A percentile compares a stretch with the other conserved stretches of the same genome.
phyloP scores from a whole-genome alignment of 2,113 vertebrate species.

The Sturnira hondurensis region DNA sequence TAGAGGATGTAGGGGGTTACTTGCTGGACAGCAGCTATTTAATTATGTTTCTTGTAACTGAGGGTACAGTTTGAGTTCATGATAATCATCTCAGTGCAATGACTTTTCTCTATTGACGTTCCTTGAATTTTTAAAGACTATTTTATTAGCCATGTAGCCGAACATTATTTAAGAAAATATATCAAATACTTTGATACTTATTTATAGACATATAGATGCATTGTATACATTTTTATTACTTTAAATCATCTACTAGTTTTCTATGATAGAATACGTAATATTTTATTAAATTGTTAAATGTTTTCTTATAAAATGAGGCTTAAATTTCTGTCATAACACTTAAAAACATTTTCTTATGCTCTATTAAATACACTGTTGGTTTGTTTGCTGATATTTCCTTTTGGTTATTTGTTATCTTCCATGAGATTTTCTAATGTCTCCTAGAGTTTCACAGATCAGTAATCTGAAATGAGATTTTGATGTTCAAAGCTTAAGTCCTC shows the following conservation, averaged over 20 bases:
- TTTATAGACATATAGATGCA: neutral
- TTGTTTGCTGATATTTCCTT: slow-evolving; percentile 68
- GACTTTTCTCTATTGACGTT: neutral
- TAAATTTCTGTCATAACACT: neutral
- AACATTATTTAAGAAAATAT: neutral
- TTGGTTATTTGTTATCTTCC: slow-evolving; percentile 63
- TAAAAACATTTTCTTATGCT: neutral
- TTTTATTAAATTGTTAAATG: neutral
- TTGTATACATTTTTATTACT: neutral
- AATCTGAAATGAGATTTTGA: slow-evolving; percentile 70
- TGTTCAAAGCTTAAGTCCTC: slow-evolving; percentile 29
- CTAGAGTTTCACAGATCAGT: slow-evolving; percentile 72
- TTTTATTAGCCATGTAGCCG: neutral
- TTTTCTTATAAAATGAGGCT: slow-evolving; percentile 27
- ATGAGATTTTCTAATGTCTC: neutral
- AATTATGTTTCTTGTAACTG: slow-evolving; percentile 46
- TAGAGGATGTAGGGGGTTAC: neutral
- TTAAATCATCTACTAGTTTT: neutral
- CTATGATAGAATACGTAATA: neutral
- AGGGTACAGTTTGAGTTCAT: neutral
- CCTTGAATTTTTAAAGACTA: neutral
- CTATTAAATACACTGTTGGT: slow-evolving; percentile 43
- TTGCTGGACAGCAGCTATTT: slow-evolving; percentile 30
- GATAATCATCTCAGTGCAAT: neutral
- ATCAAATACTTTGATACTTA: neutral